Percentiles rank a stretch among this genome's conserved stretches.
Evolutionary conservation across 1,140 invertebrate genomes (phyloP).

Genomic region (Stegodyphus mimosarum): DNA sequence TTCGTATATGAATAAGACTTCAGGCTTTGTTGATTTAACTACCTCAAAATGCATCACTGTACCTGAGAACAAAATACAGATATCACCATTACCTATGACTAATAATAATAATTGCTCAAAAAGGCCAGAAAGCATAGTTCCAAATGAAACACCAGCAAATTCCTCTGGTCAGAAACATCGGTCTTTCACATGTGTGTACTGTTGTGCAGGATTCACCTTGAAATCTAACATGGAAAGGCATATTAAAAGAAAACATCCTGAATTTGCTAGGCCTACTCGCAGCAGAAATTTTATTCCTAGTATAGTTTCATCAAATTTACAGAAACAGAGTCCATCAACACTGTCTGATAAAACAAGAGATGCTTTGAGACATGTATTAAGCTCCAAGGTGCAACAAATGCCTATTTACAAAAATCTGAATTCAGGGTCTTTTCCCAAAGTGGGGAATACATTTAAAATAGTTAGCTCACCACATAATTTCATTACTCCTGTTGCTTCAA

Average conservation of each 20-base stretch:
- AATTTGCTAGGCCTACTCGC: constrained; percentile 66
- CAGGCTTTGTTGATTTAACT: constrained; percentile 11
- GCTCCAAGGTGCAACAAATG: constrained; percentile 54
- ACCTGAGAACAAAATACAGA: constrained; percentile 21
- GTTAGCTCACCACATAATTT: constrained; percentile 15
- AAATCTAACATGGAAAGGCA: constrained; percentile 94
- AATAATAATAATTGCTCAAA: constrained; percentile 5
- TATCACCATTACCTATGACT: constrained; percentile 18
- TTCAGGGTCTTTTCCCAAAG: constrained; percentile 22
- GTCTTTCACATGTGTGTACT: constrained; percentile 89
- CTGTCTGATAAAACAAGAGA: constrained; percentile 62
- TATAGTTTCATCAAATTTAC: constrained; percentile 27
- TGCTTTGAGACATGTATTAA: constrained; percentile 61
- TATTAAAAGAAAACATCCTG: constrained; percentile 92
- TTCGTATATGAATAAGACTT: background rate
- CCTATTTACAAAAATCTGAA: constrained; percentile 37
- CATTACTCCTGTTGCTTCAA: constrained; percentile 5
- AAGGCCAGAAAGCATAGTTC: background rate
- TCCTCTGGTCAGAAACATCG: constrained; percentile 77
- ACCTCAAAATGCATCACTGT: background rate
- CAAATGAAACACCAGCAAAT: constrained; percentile 65
- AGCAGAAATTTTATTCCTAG: constrained; percentile 55
- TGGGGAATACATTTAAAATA: constrained; percentile 31
- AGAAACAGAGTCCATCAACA: constrained; percentile 42
- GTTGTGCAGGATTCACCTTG: constrained; percentile 87